Evolutionary conservation across 1,140 invertebrate species (phyloP).

Genomic region (Zelostemma sp.): DNA sequence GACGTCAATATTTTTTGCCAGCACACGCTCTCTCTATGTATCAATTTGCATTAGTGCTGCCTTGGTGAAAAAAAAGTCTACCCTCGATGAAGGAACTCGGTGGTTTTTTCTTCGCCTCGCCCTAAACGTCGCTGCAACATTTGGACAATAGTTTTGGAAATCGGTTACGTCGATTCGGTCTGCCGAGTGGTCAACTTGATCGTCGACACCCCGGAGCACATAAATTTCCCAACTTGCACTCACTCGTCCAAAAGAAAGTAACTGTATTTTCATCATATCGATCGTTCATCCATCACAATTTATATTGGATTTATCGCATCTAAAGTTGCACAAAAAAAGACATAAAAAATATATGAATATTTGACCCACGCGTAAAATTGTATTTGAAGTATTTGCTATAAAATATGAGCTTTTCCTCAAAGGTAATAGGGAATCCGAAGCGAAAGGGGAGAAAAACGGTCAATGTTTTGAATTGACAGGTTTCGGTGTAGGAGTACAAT

Average conservation of each 20-base stretch:
- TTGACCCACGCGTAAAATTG: too few species aligned
- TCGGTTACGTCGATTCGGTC: not conserved
- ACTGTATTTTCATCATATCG: too few species aligned
- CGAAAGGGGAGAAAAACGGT: too few species aligned
- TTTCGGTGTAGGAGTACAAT: not conserved
- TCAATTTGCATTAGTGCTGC: conserved; percentile 4
- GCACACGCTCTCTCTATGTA: not conserved
- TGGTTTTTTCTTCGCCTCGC: conserved; percentile 1
- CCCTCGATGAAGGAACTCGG: not conserved
- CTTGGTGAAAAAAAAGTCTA: not conserved
- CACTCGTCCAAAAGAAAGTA: too few species aligned
- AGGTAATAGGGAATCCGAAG: too few species aligned
- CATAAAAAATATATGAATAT: too few species aligned
- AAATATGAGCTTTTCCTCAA: too few species aligned
- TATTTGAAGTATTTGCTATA: too few species aligned
- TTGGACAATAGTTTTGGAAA: conserved; percentile 2
- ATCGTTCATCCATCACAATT: too few species aligned
- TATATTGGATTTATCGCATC: too few species aligned
- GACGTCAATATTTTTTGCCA: not conserved
- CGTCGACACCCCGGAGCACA: conserved; percentile 4
- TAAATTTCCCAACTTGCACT: conserved; percentile 2
- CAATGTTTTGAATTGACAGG: not conserved
- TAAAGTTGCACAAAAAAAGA: too few species aligned
- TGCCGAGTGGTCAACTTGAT: conserved; percentile 8
- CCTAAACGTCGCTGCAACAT: not conserved